These are phyloP conservation scores for Buathra laborator DNA, from an alignment of 2,888 invertebrate species.

Conservation along the genomic window DNA sequence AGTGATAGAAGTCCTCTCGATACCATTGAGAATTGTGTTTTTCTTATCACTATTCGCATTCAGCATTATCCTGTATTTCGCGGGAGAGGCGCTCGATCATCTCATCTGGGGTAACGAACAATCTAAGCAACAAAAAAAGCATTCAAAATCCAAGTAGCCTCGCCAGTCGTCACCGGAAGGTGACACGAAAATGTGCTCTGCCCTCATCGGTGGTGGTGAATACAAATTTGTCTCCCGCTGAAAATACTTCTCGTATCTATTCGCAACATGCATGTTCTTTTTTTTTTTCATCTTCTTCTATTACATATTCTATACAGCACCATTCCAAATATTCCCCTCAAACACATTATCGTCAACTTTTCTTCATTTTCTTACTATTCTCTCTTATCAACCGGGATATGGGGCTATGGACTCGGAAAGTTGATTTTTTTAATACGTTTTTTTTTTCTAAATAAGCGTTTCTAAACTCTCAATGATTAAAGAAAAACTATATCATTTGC, in stretches of 20 bases:
- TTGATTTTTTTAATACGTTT: conserved; percentile 12
- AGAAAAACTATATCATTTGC: conserved; percentile 66
- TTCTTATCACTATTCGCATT: conserved; percentile 89
- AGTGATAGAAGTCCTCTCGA: conserved; percentile 91
- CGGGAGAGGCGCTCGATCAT: conserved; percentile 91
- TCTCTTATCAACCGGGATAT: background rate
- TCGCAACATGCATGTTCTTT: conserved; percentile 52
- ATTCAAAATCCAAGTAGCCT: conserved; percentile 82
- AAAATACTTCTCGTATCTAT: conserved; percentile 44
- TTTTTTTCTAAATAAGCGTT: background rate
- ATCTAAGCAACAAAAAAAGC: conserved; percentile 79
- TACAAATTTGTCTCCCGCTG: conserved; percentile 67
- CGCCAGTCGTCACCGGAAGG: conserved; percentile 74
- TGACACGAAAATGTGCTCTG: conserved; percentile 76
- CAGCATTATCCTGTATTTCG: conserved; percentile 88
- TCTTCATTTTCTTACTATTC: conserved; percentile 7
- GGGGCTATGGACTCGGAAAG: conserved; percentile 12
- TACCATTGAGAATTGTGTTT: conserved; percentile 91
- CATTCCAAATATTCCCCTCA: background rate
- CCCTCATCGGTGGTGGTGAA: conserved; percentile 80
- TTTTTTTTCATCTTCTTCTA: background rate
- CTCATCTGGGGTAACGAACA: conserved; percentile 90
- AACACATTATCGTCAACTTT: background rate
- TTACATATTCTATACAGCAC: conserved; percentile 19
- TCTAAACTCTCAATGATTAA: conserved; percentile 24